Evolutionary conservation across 2,113 vertebrate genomes (phyloP), one percentile per base, ranked within the genome.

Genomic region (Ptychochromis oligacanthus): DNA sequence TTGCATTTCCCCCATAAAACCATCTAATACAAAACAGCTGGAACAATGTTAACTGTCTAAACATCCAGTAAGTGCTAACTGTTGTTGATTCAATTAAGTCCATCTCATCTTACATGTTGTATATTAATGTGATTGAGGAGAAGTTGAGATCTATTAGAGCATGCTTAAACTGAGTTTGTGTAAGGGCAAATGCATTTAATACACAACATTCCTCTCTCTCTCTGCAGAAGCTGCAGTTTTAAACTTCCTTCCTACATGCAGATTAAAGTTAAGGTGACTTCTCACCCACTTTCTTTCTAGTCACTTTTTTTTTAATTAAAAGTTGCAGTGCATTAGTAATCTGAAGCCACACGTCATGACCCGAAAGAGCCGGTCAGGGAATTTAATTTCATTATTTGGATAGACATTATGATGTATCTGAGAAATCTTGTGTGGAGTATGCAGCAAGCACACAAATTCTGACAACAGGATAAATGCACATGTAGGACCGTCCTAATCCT

Each of bases 11-110:
- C 22, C 24, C 26, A 31, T 17, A 67, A 58, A 67, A 67, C 28
- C 1, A 60, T 64, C 74, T 24, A 58, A 83, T 12, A 36, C 22
- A 80, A 74, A 54, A 55, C 80, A 75, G 20, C 36, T 77, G 58
- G 34, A 15, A 52, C 7, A 17, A 0, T 34, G 14, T 57, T 24
- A 70, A 64, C 67, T 6, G 2, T 22, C 5, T 57, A 54, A 70
- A 85, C 17, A 22, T 2, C 13, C 24, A n/a, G 3, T 20, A 54
- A 13, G 31, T 34, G 20, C 56, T 13, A 59, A 59, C 57, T 34
- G 24, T 31, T 56, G 52, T 38, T 57, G 74, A 38, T 6, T 56
- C 54, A 76, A 6, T 13, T 43, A 13, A 28, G 24, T 57, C 54
- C 18, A 26, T 26, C 22, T 76, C 38, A 11, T 40, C 36, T 72